Base-by-base conservation (phyloP, 2,888 invertebrate species). In the Andricus curvator region DNA sequence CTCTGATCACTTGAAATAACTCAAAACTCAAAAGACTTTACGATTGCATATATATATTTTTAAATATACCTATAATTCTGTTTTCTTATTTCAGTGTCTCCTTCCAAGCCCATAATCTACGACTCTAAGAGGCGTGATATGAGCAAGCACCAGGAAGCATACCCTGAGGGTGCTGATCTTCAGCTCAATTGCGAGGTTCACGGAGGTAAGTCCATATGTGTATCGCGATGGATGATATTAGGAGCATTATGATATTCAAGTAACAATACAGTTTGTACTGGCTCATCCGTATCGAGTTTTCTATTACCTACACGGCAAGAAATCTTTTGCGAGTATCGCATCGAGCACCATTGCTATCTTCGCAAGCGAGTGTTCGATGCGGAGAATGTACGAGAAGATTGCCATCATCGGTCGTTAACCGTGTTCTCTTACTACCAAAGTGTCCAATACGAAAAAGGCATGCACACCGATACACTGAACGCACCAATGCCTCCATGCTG, bases 101-200 rank as follows among this genome's bases (percentile, higher is more conserved):
- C 97, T 79, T 96, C 96, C 89, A 95, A 96, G 90, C 97, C 97
- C 82, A 96, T 96, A 90, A 97, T 97, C 93, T 97, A 96, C 93
- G 97, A 97, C 90, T 96, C 96, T 78, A 96, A 96, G 92, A 94
- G 96, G 89, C 95, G 96, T 91, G 97, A 97, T 90, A 95, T 96
- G 92, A 96, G 97, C 89, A 96, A 96, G 93, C 94, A 96, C 85
- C 95, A 96, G 86, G 97, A 97, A 92, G 96, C 97, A 65, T 97
- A 97, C 93, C 97, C 97, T 90, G 97, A 98, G 93, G 98, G 97
- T 70, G 95, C 96, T 81, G 96, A 97, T 90, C 96, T 98, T 78
- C 95, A 96, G 88, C 95, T 98, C 84, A 95, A 96, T 89, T 97
- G 97, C 91, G 97, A 97, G 94, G 97, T 97, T 20, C 95, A 95